Evolutionary conservation across 2,888 invertebrate species (phyloP).

Genomic region (Tiphia femorata): DNA sequence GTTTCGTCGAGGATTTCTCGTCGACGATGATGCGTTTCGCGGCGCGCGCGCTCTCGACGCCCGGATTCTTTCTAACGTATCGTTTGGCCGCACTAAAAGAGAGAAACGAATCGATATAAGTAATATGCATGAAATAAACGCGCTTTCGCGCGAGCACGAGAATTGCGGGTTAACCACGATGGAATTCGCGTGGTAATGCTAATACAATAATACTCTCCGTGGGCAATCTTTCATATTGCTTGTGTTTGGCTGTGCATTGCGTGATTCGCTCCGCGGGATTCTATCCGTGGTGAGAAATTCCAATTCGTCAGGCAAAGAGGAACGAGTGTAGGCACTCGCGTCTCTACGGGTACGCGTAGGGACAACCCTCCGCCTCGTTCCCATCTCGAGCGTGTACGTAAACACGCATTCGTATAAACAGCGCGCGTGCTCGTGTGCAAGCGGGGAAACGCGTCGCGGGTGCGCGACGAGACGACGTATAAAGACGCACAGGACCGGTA

Average conservation of each 20-base stretch:
- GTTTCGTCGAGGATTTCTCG: too few species aligned
- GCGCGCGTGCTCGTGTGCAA: slow-evolving; percentile 12
- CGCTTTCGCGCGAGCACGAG: background rate
- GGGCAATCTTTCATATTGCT: too few species aligned
- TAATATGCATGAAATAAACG: too few species aligned
- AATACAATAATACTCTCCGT: too few species aligned
- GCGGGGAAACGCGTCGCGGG: background rate
- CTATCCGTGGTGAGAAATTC: slow-evolving; percentile 53
- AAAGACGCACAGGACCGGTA: slow-evolving; percentile 46
- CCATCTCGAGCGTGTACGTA: slow-evolving; percentile 23
- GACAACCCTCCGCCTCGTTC: slow-evolving; percentile 30
- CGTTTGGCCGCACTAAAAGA: too few species aligned
- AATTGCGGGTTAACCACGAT: background rate
- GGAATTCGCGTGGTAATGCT: too few species aligned
- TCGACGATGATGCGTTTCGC: too few species aligned
- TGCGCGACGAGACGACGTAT: slow-evolving; percentile 32
- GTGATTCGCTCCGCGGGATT: slow-evolving; percentile 51
- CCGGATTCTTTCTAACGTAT: too few species aligned
- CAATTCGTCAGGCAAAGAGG: slow-evolving; percentile 52
- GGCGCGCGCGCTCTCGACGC: too few species aligned
- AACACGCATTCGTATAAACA: slow-evolving; percentile 3
- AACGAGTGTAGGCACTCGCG: slow-evolving; percentile 47
- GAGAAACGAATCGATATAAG: too few species aligned
- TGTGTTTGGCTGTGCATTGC: slow-evolving; percentile 36
- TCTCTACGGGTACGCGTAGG: slow-evolving; percentile 27